Percentiles rank a stretch among this genome's conserved stretches.
Conservation (phyloP, 2,797 vertebrate species). For the Xerus rutilus region DNA sequence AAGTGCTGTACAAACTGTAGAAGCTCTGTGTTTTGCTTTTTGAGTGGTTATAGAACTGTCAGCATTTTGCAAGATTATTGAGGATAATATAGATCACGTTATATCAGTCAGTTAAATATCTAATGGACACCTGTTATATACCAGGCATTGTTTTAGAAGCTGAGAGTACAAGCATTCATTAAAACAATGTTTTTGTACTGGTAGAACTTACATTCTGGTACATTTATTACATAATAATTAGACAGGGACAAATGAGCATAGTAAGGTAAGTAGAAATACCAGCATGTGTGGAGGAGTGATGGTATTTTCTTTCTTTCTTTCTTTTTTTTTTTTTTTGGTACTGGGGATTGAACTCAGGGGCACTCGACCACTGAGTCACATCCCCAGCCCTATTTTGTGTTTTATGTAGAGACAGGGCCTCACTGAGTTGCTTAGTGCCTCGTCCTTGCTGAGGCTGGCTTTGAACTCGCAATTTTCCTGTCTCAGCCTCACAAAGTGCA, state of each 20-base stretch:
- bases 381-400: too few species aligned
- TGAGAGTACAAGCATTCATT: constrained; percentile 23
- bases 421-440: too few species aligned
- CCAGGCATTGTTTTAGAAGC: constrained; percentile 35
- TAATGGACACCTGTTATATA: neutral
- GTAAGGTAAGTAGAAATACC: constrained; percentile 2
- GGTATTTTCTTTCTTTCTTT: constrained; percentile 24
- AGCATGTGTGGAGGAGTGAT: neutral
- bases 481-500: too few species aligned
- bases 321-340: too few species aligned
- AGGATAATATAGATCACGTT: neutral
- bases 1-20: neutral
- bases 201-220: constrained; percentile 38
- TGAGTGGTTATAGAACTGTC: neutral
- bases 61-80: constrained; percentile 46
- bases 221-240: constrained; percentile 35
- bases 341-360: too few species aligned
- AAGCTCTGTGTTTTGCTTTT: neutral
- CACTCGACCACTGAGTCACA: too few species aligned
- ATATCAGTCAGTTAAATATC: neutral
- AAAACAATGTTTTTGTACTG: neutral
- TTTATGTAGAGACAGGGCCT: too few species aligned
- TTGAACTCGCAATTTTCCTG: too few species aligned
- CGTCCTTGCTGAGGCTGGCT: too few species aligned
- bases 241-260: neutral